Evolutionary conservation across 2,888 invertebrate species (phyloP), one percentile per base, ranked within the genome.

Genomic region (Diarsia brunnea): DNA sequence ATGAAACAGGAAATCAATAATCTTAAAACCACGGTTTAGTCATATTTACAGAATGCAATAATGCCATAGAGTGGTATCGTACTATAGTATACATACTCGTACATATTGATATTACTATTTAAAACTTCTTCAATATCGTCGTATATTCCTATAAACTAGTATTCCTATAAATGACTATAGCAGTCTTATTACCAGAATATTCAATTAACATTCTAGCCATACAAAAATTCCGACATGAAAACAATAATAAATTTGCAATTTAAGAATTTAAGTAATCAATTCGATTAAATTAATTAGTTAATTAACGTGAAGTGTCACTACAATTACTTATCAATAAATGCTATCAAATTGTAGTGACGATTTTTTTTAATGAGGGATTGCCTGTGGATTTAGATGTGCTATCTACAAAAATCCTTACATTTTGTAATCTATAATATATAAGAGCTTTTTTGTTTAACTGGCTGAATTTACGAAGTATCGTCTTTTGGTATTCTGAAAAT

Each of bases 1-100:
- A 19, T n/a, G 19, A 21, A 65, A 65, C 75, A 51, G 82, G 77
- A 78, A 47, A 61, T 53, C 27, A 38, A 74, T 74, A 27, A 73
- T 80, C 27, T 49, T 64, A 65, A 45, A 65, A 21, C 51, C 55
- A 38, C 24, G 64, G 24, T 49, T 31, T 43, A 43, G 11, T 8
- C 16, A 10, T 65, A 45, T 58, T 14, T 38, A 12, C 49, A 38
- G 10, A 61, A 51, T 49, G 3, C 61, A 51, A n/a, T 53, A 49
- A 21, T 38, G 27, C 12, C 14, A 77, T 2, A 24, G 7, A 58
- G 43, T 49, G 14, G 16, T n/a, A 31, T n/a, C 12, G 4, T 21
- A 31, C 45, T n/a, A 38, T 38, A 8, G 8, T 38, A 38, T 38
- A 38, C 8, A 8, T 38, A 38, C 38, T n/a, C n/a, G 5, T 38